Evolutionary conservation across 2,888 invertebrate species (phyloP), one percentile per base, ranked within the genome.

Genomic region (Acanthosepion lycidas): DNA sequence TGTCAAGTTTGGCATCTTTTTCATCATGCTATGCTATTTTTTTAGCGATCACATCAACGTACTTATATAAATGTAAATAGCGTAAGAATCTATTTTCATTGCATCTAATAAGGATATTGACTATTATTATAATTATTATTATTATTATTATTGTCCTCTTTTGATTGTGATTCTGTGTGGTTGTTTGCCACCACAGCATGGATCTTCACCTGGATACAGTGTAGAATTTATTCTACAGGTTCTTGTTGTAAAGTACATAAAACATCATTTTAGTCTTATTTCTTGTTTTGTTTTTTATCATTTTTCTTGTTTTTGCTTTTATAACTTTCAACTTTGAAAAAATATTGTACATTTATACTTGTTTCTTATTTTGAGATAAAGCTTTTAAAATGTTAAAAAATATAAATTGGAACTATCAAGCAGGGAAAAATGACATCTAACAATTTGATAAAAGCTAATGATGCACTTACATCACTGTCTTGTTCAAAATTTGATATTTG

Each of bases 51-150:
- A 42, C 42, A 42, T 42, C 42, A 3, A 42, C 3, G 42, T 42
- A 42, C 42, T 42, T 42, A 42, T 42, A 42, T 42, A 49, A 93
- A 93, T 94, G 59, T 94, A 94, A 94, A 94, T 94, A 64, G 94
- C 64, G 94, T 94, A 94, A 94, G 55, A 94, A 55, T 94, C 59
- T 94, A 94, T 94, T 94, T 94, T 94, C 55, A 94, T 94, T 94
- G 94, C 94, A 64, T 94, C 64, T 59, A 26, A 93, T 93, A 18
- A 93, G 49, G 15, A 51, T 93, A 23, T 23, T 59, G 23, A 59
- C 15, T n/a, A 64, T 64, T 26, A 64, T 64, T 64, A 64, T 64
- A 23, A 64, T 64, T 28, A 78, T 78, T n/a, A 78, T 78, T 28
- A 78, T 78, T n/a, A 78, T 78, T n/a, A 78, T 78, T 78, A 78